Evolutionary conservation across 1,140 invertebrate genomes (phyloP).

Genomic region (Cotesia typhae): DNA sequence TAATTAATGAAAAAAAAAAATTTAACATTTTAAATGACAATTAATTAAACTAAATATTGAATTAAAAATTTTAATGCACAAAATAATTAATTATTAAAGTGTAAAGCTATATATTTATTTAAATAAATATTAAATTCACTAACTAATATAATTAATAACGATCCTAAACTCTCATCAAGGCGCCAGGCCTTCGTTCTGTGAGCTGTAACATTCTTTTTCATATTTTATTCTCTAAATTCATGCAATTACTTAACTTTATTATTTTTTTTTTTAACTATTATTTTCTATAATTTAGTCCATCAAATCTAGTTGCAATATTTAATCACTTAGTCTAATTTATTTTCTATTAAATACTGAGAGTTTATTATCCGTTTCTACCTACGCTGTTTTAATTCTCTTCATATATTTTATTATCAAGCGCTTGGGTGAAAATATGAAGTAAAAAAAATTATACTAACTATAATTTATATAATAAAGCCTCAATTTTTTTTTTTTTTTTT

Average conservation of each 20-base stretch:
- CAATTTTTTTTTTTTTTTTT: conserved; percentile 14
- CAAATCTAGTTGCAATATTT: not conserved
- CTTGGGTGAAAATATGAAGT: conserved; percentile 29
- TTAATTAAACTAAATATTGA: conserved; percentile 26
- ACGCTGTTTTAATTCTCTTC: not conserved
- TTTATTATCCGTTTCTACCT: not conserved
- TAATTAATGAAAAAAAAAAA: conserved; percentile 11
- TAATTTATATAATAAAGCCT: conserved; percentile 12
- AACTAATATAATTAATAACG: conserved; percentile 24
- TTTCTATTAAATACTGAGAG: not conserved
- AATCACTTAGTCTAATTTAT: not conserved
- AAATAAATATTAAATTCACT: conserved; percentile 38
- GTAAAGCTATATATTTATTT: conserved; percentile 36
- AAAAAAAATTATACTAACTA: conserved; percentile 38
- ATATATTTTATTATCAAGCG: conserved; percentile 9
- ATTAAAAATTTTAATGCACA: conserved; percentile 39
- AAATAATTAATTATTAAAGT: conserved; percentile 34
- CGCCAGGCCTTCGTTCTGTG: conserved; percentile 22
- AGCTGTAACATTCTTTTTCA: not conserved
- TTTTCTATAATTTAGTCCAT: not conserved
- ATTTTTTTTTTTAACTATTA: not conserved
- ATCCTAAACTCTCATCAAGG: conserved; percentile 20
- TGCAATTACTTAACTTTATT: conserved; percentile 28
- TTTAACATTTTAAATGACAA: not conserved
- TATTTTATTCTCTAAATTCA: conserved; percentile 18